Evolutionary conservation across 2,797 vertebrate genomes (phyloP).

Genomic region (Tragopan temminckii): DNA sequence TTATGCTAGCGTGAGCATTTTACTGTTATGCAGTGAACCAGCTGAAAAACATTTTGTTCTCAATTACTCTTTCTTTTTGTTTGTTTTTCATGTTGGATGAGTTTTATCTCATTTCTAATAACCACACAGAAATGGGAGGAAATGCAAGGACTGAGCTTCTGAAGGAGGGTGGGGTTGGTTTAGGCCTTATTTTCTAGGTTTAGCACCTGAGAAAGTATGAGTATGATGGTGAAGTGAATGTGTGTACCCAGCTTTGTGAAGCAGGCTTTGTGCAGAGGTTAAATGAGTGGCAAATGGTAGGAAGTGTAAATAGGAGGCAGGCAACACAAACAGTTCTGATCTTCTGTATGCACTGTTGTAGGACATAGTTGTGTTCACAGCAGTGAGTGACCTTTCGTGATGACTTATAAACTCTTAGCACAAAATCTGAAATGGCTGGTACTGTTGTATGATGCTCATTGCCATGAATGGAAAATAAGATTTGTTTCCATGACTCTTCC

Average conservation of each 20-base stretch:
- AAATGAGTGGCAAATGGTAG: neutral
- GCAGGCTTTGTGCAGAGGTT: neutral
- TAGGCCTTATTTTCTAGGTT: neutral
- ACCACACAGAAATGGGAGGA: neutral
- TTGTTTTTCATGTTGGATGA: neutral
- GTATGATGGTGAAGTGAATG: neutral
- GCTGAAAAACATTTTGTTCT: neutral
- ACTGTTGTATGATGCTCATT: neutral
- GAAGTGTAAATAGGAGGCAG: neutral
- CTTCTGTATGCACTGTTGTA: neutral
- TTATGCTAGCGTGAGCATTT: neutral
- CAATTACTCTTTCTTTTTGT: neutral
- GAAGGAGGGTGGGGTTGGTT: neutral
- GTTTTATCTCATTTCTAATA: neutral
- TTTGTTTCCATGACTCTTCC: neutral
- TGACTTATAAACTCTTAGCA: neutral
- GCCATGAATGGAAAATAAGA: neutral
- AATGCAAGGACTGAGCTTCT: neutral
- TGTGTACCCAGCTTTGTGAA: neutral
- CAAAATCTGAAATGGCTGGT: neutral
- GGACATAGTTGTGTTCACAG: neutral
- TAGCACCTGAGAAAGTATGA: neutral
- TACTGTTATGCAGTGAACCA: neutral
- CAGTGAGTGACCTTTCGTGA: neutral
- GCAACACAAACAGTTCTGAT: neutral